Percentiles rank a stretch among this genome's conserved stretches.
phyloP scores from a whole-genome alignment of 2,797 vertebrate species.

The Microctenopoma stevenorrisi region DNA sequence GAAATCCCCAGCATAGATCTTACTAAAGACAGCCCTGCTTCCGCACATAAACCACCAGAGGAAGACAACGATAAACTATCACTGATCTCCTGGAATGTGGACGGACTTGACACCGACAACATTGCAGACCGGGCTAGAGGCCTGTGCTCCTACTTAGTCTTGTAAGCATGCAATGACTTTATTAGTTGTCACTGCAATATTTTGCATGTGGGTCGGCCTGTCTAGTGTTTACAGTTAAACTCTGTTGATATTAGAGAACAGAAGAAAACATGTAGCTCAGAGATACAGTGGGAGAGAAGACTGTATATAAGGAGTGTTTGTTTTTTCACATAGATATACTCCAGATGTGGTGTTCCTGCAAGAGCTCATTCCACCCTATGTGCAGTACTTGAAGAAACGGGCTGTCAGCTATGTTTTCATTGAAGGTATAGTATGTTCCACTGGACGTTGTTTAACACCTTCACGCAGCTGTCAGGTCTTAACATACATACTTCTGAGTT shows the following conservation, averaged over 20 bases:
- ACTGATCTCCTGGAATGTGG: conserved; percentile 94
- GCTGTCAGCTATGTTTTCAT: conserved; percentile 89
- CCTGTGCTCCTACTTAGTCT: conserved; percentile 87
- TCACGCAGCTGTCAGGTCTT: background rate
- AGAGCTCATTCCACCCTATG: conserved; percentile 89
- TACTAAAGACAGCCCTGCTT: conserved; percentile 83
- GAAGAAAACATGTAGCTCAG: background rate
- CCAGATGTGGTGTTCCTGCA: conserved; percentile 96
- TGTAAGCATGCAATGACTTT: conserved; percentile 85
- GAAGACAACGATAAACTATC: conserved; percentile 86
- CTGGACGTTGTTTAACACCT: background rate
- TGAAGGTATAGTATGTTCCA: conserved; percentile 83
- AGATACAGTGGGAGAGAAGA: background rate
- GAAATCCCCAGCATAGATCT: conserved; percentile 87
- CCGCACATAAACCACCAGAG: conserved; percentile 52
- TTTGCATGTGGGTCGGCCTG: background rate
- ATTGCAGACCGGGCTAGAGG: conserved; percentile 88
- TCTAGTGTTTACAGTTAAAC: background rate
- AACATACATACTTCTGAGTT: background rate
- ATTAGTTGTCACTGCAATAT: background rate
- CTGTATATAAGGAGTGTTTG: conserved; percentile 1
- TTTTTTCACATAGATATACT: conserved; percentile 84
- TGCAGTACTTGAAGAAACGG: conserved; percentile 88
- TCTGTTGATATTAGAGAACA: background rate
- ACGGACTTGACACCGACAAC: conserved; percentile 89